phyloP scores from a whole-genome alignment of 2,113 vertebrate genomes.

The Nothobranchius kuhntae region DNA sequence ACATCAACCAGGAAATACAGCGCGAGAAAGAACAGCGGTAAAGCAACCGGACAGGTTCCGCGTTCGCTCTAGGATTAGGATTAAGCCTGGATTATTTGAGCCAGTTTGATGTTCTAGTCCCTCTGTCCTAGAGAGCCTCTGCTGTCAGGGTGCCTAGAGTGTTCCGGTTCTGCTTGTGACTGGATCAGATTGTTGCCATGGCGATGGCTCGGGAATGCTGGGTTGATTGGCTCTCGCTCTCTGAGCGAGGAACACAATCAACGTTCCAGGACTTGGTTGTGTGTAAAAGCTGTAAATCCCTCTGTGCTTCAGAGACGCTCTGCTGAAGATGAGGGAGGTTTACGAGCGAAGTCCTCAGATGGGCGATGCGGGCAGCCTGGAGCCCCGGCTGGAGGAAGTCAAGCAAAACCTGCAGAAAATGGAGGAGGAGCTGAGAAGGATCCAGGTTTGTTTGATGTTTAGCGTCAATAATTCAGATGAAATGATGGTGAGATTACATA shows the following conservation, averaged over 20 bases:
- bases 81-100: no score
- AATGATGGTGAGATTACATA: no score
- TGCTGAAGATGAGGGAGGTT: slow-evolving; percentile 93
- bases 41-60: not conserved
- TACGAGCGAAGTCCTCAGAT: slow-evolving; percentile 94
- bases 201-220: no score
- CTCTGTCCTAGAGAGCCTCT: no score
- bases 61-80: no score
- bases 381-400: slow-evolving; percentile 88
- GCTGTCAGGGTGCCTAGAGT: no score
- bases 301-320: slow-evolving; percentile 83
- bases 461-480: no score
- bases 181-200: no score
- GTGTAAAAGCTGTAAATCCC: not conserved
- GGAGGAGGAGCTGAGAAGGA: slow-evolving; percentile 86
- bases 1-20: slow-evolving; percentile 90
- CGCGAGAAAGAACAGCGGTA: slow-evolving; percentile 94
- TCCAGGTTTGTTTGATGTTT: slow-evolving; percentile 58
- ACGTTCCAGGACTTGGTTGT: not conserved
- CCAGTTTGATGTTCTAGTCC: no score
- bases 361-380: slow-evolving; percentile 89
- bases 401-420: slow-evolving; percentile 87
- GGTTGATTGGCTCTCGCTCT: no score
- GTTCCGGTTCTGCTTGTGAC: no score
- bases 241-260: not conserved